A percentile compares a stretch with the other conserved stretches of the same genome.
phyloP scores from a whole-genome alignment of 2,888 invertebrate genomes.

The Ophion ellenae region DNA sequence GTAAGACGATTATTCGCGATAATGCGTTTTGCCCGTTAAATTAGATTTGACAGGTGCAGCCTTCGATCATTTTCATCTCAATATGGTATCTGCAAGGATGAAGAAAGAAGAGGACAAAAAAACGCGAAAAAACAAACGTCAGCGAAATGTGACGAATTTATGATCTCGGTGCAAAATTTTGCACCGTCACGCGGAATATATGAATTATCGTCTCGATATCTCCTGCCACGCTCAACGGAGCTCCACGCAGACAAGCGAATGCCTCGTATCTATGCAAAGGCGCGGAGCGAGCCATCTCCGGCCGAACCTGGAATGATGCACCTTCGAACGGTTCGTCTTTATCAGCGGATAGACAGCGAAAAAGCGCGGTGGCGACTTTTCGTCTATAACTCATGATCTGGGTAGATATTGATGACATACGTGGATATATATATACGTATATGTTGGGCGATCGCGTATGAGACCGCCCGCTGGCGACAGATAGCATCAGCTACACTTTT shows the following conservation, averaged over 20 bases:
- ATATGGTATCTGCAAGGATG: not conserved
- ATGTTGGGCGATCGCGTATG: not conserved
- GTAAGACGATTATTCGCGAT: not conserved
- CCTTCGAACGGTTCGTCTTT: slow-evolving; percentile 42
- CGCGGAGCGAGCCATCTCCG: slow-evolving; percentile 23
- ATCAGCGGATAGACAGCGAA: slow-evolving; percentile 24
- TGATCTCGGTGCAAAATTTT: not conserved
- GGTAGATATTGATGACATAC: not conserved
- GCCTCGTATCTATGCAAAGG: not conserved
- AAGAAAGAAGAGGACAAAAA: not conserved
- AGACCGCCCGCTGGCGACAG: too few species aligned
- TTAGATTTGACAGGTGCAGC: not conserved
- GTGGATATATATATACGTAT: not conserved
- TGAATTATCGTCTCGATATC: slow-evolving; percentile 31
- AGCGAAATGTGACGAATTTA: not conserved
- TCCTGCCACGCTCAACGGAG: slow-evolving; percentile 33
- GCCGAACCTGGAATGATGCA: slow-evolving; percentile 43
- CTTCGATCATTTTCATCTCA: not conserved
- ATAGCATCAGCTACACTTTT: too few species aligned
- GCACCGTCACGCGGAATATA: not conserved
- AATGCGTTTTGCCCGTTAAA: not conserved
- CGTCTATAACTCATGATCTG: slow-evolving; percentile 20
- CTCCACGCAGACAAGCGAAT: not conserved
- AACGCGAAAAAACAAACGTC: not conserved
- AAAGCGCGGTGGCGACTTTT: slow-evolving; percentile 20